Evolutionary conservation across 2,113 vertebrate species (phyloP).

Genomic region (Neopipo cinnamomea): DNA sequence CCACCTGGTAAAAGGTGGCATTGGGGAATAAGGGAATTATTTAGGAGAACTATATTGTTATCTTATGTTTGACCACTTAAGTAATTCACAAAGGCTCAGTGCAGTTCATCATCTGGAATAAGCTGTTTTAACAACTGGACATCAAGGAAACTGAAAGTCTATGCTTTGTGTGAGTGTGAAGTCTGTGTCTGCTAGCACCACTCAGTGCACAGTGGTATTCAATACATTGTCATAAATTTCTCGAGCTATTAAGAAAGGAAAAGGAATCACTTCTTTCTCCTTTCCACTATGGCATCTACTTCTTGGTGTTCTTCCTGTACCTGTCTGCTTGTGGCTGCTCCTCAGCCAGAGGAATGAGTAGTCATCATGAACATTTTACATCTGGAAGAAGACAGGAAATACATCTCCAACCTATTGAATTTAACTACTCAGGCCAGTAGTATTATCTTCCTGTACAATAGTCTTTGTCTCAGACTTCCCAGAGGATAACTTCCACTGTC

Average conservation of each 20-base stretch:
- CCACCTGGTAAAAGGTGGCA: not conserved
- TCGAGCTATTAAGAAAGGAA: not conserved
- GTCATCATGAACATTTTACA: rapidly evolving
- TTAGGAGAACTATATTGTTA: not conserved
- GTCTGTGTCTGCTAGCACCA: not conserved
- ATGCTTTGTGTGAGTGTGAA: not conserved
- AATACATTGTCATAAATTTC: not conserved
- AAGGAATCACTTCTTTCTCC: not conserved
- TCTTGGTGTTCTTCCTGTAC: not conserved
- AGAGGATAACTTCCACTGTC: not conserved
- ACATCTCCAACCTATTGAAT: not conserved
- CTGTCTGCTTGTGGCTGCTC: not conserved
- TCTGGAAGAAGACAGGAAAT: not conserved
- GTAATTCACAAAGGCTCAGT: not conserved
- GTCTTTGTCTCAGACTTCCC: not conserved
- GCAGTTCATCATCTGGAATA: not conserved
- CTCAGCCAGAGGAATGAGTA: not conserved
- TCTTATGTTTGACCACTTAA: not conserved
- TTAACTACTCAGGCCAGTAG: not conserved
- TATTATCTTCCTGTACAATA: not conserved
- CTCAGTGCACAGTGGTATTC: rapidly evolving
- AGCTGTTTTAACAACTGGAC: not conserved
- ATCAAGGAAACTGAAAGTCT: not conserved
- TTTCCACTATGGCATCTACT: not conserved
- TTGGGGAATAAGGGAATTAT: not conserved